Base-by-base conservation (phyloP, 2,888 invertebrate genomes). In the Mesopsocus fuscifrons region DNA sequence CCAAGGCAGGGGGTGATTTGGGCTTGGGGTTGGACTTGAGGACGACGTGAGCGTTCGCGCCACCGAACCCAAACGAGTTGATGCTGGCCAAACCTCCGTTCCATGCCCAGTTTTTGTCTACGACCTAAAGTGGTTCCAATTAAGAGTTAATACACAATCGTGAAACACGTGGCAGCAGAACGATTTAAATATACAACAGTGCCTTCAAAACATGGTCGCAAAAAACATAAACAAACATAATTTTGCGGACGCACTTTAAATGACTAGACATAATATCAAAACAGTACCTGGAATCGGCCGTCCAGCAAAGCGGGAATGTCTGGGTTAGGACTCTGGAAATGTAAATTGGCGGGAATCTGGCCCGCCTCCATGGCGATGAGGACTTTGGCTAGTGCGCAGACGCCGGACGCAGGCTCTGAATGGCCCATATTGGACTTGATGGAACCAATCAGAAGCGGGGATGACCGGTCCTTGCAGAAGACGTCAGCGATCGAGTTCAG, bases 341-440 rank as follows among this genome's bases (percentile, higher is more conserved):
- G 95, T 46, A 98, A 66, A 63, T 97, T 98, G 16, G 70, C 77
- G 2, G 97, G 97, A 51, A 98, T 83, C 23, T 77, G 60, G 22
- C 88, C 85, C 43, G 72, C 63, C 64, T 97, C 91, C 85, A 97
- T 92, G 13, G 94, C 84, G 46, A 97, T 74, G 17, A 97, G 60
- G 43, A 91, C 72, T 63, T 95, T 95, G 9, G 88, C 87, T 49
- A 95, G 66, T 1, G 91, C 82, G 56, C 89, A 87, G 18, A 95
- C 66, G 20, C 91, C 92, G 34, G 87, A 85, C 1, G 83, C 83
- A 1, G 94, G 88, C 63, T 98, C 97, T 3, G 94, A 80, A 60
- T 98, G 97, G 2, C 97, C 97, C 91, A 97, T 94, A 64, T 97
- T 98, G 17, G 92, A 92, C 61, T 98, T 98, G 1, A 95, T 87